Evolutionary conservation across 2,888 invertebrate genomes (phyloP), one percentile per base, ranked within the genome.

Genomic region (Dicyrtomina minuta): DNA sequence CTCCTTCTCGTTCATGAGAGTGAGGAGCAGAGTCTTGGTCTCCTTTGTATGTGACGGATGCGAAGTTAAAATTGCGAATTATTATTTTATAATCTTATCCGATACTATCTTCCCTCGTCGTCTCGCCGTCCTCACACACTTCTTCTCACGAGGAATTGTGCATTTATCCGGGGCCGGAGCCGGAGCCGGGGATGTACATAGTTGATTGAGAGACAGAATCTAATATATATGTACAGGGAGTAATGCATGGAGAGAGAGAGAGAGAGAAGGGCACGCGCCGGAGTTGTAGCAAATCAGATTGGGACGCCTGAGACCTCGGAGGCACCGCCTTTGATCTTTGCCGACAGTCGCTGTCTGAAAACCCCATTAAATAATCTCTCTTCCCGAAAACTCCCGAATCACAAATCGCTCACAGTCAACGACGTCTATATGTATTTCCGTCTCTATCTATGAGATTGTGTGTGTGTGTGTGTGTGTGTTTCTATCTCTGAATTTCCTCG

Each of bases 241-340:
- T n/a, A n/a, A n/a, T n/a, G n/a, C n/a, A n/a, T n/a, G n/a, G n/a
- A n/a, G n/a, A n/a, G n/a, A n/a, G 17, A 10, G 12, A 61, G 20
- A 46, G 41, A 43, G 43, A 73, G 73, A 75, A 72, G 77, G 77
- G 76, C 77, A 77, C 76, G 77, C 77, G 77, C 77, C 74, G 69
- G 73, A 74, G 74, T 76, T 77, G 77, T 77, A 77, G 77, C 77
- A 77, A 77, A 77, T 77, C 77, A 76, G 77, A 77, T 77, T 77
- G 76, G 75, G 75, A 71, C 68, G 71, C 67, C 62, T 58, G 71
- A 68, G 68, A 68, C 64, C 71, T 71, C 60, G 64, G 39, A 77
- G 75, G 77, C 72, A 75, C 76, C 75, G 76, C 77, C 77, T 77
- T 77, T 77, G 77, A 77, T 76, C 74, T 77, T 76, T 76, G 76